A percentile compares a stretch with the other conserved stretches of the same genome.
These are phyloP conservation scores for Rhopalosiphum nymphaeae DNA, from an alignment of 2,888 invertebrate genomes.

Conservation along the genomic window DNA sequence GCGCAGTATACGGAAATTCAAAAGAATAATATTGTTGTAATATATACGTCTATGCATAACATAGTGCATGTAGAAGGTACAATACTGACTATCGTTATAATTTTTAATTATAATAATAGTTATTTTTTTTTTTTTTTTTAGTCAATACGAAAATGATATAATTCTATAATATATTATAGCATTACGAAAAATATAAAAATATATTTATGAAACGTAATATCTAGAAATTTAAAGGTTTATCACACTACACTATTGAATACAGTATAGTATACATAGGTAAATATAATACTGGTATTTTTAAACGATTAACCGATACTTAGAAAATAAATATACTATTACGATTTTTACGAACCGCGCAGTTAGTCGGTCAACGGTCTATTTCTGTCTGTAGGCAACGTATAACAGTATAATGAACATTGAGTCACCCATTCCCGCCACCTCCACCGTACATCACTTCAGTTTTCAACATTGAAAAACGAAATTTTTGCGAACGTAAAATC, in stretches of 20 bases:
- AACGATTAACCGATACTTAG: not conserved
- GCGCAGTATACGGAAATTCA: not conserved
- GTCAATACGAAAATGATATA: not conserved
- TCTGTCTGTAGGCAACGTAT: not conserved
- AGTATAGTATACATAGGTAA: not conserved
- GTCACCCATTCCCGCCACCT: not conserved
- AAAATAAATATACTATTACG: not conserved
- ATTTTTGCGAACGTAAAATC: slow-evolving; percentile 1
- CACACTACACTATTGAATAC: not conserved
- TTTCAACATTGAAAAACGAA: not conserved
- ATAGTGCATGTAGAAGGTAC: not conserved
- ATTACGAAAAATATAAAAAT: not conserved
- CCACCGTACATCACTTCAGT: not conserved
- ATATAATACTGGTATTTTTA: not conserved
- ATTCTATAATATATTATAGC: not conserved
- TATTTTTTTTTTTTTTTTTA: not conserved
- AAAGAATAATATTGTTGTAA: not conserved
- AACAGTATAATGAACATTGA: not conserved
- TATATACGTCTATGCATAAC: too few relatives aligned
- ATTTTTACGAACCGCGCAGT: not conserved
- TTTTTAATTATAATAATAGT: not conserved
- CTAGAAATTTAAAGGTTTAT: not conserved
- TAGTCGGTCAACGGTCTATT: slow-evolving; percentile 16
- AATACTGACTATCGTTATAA: not conserved
- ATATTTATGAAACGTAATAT: not conserved